phyloP scores from a whole-genome alignment of 2,888 invertebrate genomes.

The Folsomia candida region DNA sequence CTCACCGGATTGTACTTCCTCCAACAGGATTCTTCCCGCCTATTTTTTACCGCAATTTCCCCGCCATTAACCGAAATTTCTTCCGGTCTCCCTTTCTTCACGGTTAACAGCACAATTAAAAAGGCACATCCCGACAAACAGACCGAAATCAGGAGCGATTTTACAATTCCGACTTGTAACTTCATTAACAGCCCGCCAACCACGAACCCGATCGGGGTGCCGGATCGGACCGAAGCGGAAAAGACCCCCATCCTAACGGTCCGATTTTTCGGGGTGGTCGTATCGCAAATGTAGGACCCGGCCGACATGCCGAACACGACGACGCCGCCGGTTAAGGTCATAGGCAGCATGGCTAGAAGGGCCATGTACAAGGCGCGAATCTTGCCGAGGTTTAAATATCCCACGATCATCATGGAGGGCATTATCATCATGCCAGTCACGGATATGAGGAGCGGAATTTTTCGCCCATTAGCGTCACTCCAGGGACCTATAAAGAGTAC shows the following conservation, averaged over 20 bases:
- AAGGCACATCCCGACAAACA: neutral
- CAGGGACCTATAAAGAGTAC: conserved; percentile 46
- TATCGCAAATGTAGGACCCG: conserved; percentile 46
- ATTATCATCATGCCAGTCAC: neutral
- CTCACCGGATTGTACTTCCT: neutral
- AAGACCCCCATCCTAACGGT: conserved; percentile 64
- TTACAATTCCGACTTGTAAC: conserved; percentile 7
- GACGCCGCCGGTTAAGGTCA: conserved; percentile 18
- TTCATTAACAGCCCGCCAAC: conserved; percentile 41
- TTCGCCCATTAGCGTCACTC: too few relatives aligned
- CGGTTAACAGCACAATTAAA: conserved; percentile 16
- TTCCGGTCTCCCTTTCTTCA: too few relatives aligned
- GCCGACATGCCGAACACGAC: conserved; percentile 48
- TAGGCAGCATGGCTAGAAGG: too few relatives aligned
- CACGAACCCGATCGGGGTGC: conserved; percentile 42
- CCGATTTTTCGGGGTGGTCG: conserved; percentile 59
- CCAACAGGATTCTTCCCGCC: neutral
- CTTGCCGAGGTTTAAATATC: too few relatives aligned
- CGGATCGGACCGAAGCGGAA: conserved; percentile 23
- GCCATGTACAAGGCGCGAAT: too few relatives aligned
- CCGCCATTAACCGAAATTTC: too few relatives aligned
- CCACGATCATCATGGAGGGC: neutral
- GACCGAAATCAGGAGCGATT: too few relatives aligned
- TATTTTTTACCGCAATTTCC: too few relatives aligned
- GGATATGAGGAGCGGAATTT: conserved; percentile 43